phyloP scores from a whole-genome alignment of 2,113 vertebrate species.

The Menidia beryllina region DNA sequence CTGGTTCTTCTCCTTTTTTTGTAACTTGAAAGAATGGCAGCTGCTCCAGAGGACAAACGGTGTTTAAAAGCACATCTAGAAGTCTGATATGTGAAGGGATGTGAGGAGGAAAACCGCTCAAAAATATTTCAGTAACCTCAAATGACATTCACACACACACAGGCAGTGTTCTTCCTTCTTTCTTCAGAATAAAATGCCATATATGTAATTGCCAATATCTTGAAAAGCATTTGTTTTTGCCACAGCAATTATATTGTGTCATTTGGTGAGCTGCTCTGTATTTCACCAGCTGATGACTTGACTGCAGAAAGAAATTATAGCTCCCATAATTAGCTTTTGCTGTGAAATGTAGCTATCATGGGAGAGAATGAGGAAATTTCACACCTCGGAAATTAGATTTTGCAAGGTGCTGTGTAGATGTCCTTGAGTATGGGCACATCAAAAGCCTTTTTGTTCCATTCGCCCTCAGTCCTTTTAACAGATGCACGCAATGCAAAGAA shows the following conservation, averaged over 20 bases:
- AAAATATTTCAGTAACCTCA: conserved; percentile 36
- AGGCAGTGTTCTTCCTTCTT: conserved; percentile 10
- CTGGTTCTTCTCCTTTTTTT: neutral
- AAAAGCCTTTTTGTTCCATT: conserved; percentile 48
- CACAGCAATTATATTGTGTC: conserved; percentile 62
- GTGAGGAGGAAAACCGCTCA: neutral
- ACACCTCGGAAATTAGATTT: conserved; percentile 80
- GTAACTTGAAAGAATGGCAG: conserved; percentile 34
- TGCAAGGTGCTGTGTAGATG: conserved; percentile 69
- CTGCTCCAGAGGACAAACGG: conserved; percentile 39
- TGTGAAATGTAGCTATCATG: conserved; percentile 80
- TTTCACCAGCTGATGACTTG: conserved; percentile 69
- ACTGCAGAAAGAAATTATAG: conserved; percentile 71
- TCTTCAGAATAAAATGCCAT: conserved; percentile 21
- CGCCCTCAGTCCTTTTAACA: conserved; percentile 29
- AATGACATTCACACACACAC: conserved; percentile 27
- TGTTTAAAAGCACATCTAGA: conserved; percentile 32
- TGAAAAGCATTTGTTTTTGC: conserved; percentile 66
- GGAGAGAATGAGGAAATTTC: conserved; percentile 79
- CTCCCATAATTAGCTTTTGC: conserved; percentile 77
- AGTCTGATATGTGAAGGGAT: conserved; percentile 23
- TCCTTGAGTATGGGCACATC: conserved; percentile 73
- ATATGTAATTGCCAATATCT: conserved; percentile 42
- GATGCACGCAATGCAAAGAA: conserved; percentile 40
- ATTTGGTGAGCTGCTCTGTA: conserved; percentile 51